Evolutionary conservation across 1,140 invertebrate genomes (phyloP).

Genomic region (Scaptodrosophila lebanonensis): DNA sequence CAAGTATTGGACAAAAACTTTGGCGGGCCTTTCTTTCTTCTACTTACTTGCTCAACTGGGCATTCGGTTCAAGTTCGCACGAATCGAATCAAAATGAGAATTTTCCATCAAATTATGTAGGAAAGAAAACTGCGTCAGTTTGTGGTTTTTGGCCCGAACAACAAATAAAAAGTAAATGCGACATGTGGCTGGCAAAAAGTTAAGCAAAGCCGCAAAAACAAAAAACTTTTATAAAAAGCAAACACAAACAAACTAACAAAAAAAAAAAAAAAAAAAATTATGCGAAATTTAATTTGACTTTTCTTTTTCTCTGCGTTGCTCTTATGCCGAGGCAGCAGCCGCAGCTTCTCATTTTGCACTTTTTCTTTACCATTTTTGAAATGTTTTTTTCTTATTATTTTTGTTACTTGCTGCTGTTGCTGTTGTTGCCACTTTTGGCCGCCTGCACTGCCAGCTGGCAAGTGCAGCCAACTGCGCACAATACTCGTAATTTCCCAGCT

Average conservation of each 20-base stretch:
- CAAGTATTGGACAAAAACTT: no score
- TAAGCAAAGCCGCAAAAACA: constrained; percentile 69
- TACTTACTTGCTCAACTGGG: constrained; percentile 20
- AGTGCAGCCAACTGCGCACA: constrained; percentile 42
- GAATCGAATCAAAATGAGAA: constrained; percentile 12
- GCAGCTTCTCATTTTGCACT: no score
- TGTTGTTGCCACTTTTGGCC: constrained; percentile 8
- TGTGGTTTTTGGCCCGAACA: constrained; percentile 16
- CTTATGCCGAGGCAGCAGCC: constrained; percentile 14
- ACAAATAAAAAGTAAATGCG: constrained; percentile 62
- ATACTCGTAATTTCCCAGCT: constrained; percentile 67
- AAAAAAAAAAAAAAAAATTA: constrained; percentile 56
- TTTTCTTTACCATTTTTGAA: constrained; percentile 50
- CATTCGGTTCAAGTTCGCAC: constrained; percentile 70
- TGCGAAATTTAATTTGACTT: constrained; percentile 76
- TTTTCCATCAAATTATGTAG: constrained; percentile 54
- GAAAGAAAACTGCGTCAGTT: constrained; percentile 49
- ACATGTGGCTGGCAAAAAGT: constrained; percentile 62
- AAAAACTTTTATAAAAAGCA: constrained; percentile 50
- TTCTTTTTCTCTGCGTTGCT: constrained; percentile 30
- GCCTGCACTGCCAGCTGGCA: constrained; percentile 54
- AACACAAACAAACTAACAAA: constrained; percentile 38
- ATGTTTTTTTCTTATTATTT: constrained; percentile 64
- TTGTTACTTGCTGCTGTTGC: constrained; percentile 17
- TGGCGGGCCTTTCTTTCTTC: not conserved